These are phyloP conservation scores for Siniperca knerii DNA, from an alignment of 2,113 vertebrate species.

Conservation along the genomic window DNA sequence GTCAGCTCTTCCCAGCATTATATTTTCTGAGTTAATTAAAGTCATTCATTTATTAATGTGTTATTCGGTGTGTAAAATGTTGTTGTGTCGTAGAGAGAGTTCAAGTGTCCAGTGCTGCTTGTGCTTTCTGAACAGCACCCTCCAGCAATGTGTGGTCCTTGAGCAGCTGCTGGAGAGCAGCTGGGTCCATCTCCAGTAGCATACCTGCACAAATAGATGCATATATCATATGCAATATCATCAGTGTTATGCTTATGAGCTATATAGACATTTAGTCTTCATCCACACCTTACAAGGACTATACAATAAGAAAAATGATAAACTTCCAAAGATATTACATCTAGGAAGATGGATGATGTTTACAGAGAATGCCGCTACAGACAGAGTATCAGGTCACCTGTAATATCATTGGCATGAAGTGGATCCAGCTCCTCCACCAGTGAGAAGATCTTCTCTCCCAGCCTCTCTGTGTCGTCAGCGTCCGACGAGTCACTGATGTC, in stretches of 20 bases:
- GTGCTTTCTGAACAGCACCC: conserved; percentile 83
- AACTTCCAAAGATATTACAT: no score
- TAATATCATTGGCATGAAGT: conserved; percentile 82
- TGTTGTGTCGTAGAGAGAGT: background rate
- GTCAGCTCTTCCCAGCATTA: background rate
- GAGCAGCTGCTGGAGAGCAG: conserved; percentile 77
- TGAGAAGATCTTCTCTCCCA: conserved; percentile 84
- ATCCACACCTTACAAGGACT: background rate
- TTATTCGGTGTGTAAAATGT: background rate
- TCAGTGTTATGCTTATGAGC: background rate
- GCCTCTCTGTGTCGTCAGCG: conserved; percentile 76
- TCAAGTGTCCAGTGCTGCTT: conserved; percentile 69
- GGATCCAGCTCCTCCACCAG: conserved; percentile 81
- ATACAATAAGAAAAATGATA: background rate
- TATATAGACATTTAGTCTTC: background rate
- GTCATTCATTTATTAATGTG: background rate
- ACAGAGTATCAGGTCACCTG: conserved; percentile 71
- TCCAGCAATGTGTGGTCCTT: conserved; percentile 76
- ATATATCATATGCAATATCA: background rate
- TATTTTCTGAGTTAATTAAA: background rate
- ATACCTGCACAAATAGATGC: conserved; percentile 75
- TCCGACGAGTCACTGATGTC: conserved; percentile 77
- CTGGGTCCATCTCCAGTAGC: conserved; percentile 85
- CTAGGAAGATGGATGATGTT: background rate
- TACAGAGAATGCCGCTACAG: background rate